Evolutionary conservation across 2,888 invertebrate genomes (phyloP), one percentile per base, ranked within the genome.

Genomic region (Merodon equestris): DNA sequence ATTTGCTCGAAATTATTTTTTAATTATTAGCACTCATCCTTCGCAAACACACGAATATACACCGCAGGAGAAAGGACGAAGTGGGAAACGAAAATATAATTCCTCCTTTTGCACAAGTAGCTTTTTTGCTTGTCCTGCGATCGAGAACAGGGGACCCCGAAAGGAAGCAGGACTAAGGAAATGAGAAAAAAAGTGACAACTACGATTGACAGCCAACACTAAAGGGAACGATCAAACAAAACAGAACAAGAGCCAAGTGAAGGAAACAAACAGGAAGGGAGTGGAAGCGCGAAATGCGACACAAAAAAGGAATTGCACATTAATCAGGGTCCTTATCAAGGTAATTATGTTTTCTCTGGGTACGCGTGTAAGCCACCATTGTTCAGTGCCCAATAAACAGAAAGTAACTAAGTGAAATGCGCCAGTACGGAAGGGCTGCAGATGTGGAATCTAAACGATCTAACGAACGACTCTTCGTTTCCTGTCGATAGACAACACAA

Each of bases 1-100:
- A 74, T 79, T 79, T 74, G 40, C 60, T 74, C 73, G 58, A 68
- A 79, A 79, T 74, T 79, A 63, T 70, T 70, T 79, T 79, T 79
- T 79, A 79, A 79, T 79, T 79, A 79, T 79, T 60, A 70, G 54
- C 61, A 72, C 66, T 54, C 61, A 56, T 67, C 77, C 58, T 40
- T 53, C 10, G 19, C 40, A 42, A 38, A 72, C 38, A 42, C 58
- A 51, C 47, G n/a, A 48, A 38, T 14, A n/a, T 9, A 45, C 14
- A 27, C 13, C 5, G 15, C 13, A 34, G 42, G 38, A 34, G 7
- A 61, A 15, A 27, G 27, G 27, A 12, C 14, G 17, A 38, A 38
- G 15, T 1, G 10, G 17, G 12, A 36, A 17, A 34, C 17, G 42
- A 27, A 27, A 27, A 27, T 27, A 7, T n/a, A 7, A 27, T 27